Conservation (phyloP, 2,888 invertebrate genomes). For the Acrobasis repandana region DNA sequence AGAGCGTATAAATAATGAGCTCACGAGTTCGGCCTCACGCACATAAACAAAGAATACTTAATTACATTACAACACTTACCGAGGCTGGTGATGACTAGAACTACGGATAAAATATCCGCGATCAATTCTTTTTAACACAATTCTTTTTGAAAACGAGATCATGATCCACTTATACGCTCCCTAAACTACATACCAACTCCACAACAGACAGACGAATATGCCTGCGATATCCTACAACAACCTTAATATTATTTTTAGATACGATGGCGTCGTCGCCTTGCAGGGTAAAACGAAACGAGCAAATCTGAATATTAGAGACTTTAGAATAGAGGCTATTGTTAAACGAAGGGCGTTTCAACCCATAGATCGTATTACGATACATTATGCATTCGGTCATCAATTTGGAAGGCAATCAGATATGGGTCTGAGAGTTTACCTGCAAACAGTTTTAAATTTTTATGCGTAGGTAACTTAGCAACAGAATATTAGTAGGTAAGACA, state of each 20-base stretch:
- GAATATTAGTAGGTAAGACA: no score
- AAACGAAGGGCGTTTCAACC: background rate
- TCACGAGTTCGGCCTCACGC: conserved; percentile 13
- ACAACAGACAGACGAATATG: background rate
- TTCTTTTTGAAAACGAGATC: background rate
- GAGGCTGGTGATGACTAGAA: background rate
- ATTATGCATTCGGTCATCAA: conserved; percentile 36
- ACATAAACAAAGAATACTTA: background rate
- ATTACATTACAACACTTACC: conserved; percentile 2
- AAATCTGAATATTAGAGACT: background rate
- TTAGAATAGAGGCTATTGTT: background rate
- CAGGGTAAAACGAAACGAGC: conserved; percentile 3
- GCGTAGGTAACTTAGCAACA: no score
- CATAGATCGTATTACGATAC: conserved; percentile 32
- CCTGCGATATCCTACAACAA: conserved; percentile 12
- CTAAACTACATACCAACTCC: no score
- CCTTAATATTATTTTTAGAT: conserved; percentile 18
- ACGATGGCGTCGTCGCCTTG: conserved; percentile 40
- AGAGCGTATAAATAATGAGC: conserved; percentile 1
- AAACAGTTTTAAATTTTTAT: background rate
- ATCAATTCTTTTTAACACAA: background rate
- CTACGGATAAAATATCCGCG: background rate
- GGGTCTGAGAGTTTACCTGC: conserved; percentile 17
- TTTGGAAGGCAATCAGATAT: conserved; percentile 4
- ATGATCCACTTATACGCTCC: background rate